Conservation (phyloP, 2,113 vertebrate genomes). For the Macrotus californicus region DNA sequence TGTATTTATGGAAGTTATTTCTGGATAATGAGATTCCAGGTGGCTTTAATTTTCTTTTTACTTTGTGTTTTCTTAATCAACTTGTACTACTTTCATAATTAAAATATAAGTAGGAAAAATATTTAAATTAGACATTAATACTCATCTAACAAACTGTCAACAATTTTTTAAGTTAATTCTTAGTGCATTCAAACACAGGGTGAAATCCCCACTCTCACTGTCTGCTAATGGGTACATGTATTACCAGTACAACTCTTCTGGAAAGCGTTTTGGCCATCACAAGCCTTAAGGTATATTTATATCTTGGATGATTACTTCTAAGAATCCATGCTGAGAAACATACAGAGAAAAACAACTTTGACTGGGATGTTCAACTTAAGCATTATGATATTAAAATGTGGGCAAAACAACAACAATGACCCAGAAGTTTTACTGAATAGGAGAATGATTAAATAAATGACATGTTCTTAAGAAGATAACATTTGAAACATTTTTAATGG, state of each 20-base stretch:
- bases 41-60: background rate
- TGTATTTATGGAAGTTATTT: background rate
- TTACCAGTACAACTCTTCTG: background rate
- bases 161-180: background rate
- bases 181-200: background rate
- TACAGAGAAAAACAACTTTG: background rate
- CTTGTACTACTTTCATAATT: background rate
- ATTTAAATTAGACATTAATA: slow-evolving; percentile 3
- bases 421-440: background rate
- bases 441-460: slow-evolving; percentile 1
- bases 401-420: too few species aligned
- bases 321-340: slow-evolving; percentile 1
- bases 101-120: slow-evolving; percentile 8
- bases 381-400: slow-evolving; percentile 1
- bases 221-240: background rate
- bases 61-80: background rate
- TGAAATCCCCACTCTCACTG: background rate
- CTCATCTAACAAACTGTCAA: background rate
- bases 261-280: background rate
- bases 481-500: slow-evolving; percentile 1
- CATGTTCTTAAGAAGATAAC: background rate
- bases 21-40: background rate
- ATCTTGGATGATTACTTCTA: background rate
- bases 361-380: background rate
- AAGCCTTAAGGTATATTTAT: background rate